Percentiles rank a stretch among this genome's conserved stretches.
phyloP scores from a whole-genome alignment of 2,888 invertebrate species.

The Bruchidius siliquastri region DNA sequence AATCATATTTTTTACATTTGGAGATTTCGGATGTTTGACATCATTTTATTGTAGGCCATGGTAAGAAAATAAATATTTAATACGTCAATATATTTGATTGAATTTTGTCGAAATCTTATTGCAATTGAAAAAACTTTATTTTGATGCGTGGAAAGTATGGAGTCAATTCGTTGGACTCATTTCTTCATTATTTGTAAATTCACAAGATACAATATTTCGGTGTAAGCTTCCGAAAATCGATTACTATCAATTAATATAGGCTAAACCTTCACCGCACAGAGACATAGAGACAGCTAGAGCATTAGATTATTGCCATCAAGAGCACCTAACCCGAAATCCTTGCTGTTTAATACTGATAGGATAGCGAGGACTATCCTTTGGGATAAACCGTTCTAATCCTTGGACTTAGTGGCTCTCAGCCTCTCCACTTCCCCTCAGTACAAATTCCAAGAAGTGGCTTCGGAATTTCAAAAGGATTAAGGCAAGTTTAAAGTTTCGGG shows the following conservation, averaged over 20 bases:
- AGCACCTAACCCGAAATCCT: slow-evolving; percentile 28
- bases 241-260: not conserved
- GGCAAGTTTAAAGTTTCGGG: slow-evolving; percentile 3
- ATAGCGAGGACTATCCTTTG: slow-evolving; percentile 34
- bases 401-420: not conserved
- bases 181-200: no score
- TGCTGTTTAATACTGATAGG: slow-evolving; percentile 40
- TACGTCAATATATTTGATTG: no score
- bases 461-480: slow-evolving; percentile 12
- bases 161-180: no score
- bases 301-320: slow-evolving; percentile 1
- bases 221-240: no score
- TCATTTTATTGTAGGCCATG: no score
- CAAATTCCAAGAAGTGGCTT: slow-evolving; percentile 24
- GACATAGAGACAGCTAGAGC: not conserved
- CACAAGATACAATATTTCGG: no score
- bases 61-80: no score
- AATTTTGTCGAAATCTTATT: no score
- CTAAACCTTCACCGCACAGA: not conserved
- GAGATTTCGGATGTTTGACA: no score
- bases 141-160: no score
- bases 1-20: no score
- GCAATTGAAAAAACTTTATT: no score
- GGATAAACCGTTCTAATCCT: slow-evolving; percentile 29
- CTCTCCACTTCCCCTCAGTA: slow-evolving; percentile 13